Conservation (phyloP, 2,888 invertebrate species). For the Rotaria macrura region DNA sequence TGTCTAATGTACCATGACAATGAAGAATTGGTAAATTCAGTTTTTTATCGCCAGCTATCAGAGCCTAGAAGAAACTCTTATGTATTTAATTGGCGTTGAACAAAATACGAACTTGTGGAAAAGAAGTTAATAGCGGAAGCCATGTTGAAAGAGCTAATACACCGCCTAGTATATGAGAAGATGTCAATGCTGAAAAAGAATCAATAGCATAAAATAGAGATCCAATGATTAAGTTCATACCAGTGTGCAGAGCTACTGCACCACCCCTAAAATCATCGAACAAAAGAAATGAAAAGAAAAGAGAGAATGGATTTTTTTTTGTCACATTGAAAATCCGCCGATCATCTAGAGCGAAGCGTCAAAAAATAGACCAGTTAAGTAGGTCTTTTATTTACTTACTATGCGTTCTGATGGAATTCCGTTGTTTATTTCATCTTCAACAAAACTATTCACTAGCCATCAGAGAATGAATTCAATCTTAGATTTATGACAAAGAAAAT, state of each 20-base stretch:
- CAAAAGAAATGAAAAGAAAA: not conserved
- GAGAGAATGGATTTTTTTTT: not conserved
- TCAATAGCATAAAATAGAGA: not conserved
- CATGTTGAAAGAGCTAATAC: slow-evolving; percentile 81
- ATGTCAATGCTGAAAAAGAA: slow-evolving; percentile 60
- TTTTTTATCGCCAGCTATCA: slow-evolving; percentile 50
- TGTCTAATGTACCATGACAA: slow-evolving; percentile 65
- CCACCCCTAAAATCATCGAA: slow-evolving; percentile 64
- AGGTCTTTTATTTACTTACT: slow-evolving; percentile 1
- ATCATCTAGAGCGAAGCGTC: slow-evolving; percentile 45
- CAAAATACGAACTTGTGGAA: slow-evolving; percentile 17
- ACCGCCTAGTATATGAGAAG: slow-evolving; percentile 70
- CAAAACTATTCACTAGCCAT: slow-evolving; percentile 60
- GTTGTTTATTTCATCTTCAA: slow-evolving; percentile 65
- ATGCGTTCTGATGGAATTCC: slow-evolving; percentile 76
- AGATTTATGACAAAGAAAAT: not conserved
- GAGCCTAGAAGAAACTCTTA: not conserved
- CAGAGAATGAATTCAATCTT: not conserved
- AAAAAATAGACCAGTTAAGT: too few relatives aligned
- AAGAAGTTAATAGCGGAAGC: slow-evolving; percentile 74
- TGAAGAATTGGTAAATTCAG: slow-evolving; percentile 64
- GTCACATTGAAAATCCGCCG: slow-evolving; percentile 74
- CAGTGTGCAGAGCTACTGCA: slow-evolving; percentile 77
- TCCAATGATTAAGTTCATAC: not conserved
- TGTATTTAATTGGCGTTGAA: not conserved